Base-by-base conservation (phyloP, 1,140 invertebrate species). In the Pogonognathellus flavescens region DNA sequence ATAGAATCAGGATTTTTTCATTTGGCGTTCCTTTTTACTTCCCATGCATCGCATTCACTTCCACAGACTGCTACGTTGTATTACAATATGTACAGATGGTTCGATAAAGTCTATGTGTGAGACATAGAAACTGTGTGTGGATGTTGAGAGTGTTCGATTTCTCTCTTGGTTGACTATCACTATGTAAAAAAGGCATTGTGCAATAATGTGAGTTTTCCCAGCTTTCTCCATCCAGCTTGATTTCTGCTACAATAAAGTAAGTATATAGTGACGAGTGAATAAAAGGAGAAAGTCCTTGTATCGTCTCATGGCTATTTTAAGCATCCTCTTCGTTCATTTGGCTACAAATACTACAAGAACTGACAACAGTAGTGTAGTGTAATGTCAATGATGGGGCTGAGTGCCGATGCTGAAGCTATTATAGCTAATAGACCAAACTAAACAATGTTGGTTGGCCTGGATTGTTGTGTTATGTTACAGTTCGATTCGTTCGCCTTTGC, bases 281-380 rank as follows among this genome's bases (percentile, higher is more conserved):
- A 41, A 41, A 41, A 41, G 31, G 31, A 49, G 70, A 76, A 76
- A 76, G 10, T 31, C n/a, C 70, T 49, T 25, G 70, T 10, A 76
- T 16, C n/a, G 53, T n/a, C n/a, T 3, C n/a, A 57, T 76, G 41
- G 25, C 70, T 76, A 76, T 76, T 76, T 76, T 76, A 76, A 76
- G 41, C 13, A 22, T 66, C 25, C 31, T 76, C 53, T 57, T 31
- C 41, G 49, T 76, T 76, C 70, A 76, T 76, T 76, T 76, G 31
- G 14, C n/a, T n/a, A 11, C 22, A 10, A 14, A 31, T 25, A 66
- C 5, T 25, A 41, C 14, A 41, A 49, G 20, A n/a, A 49, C 3
- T n/a, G 13, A 49, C 13, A 72, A 31, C 31, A 18, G n/a, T 62
- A 41, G 49, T 6, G 53, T 57, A 4, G 11, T 57, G 53, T 57